Percentiles rank a stretch among this genome's conserved stretches.
phyloP scores from a whole-genome alignment of 2,797 vertebrate genomes.

The Thamnophis elegans region DNA sequence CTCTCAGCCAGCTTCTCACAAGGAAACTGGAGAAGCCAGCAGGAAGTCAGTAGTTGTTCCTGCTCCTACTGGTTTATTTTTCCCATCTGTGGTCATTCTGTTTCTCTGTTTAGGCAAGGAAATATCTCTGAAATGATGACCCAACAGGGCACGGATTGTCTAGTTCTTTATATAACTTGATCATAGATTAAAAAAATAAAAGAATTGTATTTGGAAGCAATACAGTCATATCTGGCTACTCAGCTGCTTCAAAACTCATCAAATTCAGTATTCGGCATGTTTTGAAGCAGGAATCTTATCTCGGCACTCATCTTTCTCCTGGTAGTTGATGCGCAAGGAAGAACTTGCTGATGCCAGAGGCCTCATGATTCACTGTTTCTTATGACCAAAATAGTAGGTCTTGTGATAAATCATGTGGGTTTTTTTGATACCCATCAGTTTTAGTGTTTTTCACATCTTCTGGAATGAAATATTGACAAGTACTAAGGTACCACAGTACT shows the following conservation, averaged over 20 bases:
- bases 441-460: not conserved
- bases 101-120: not conserved
- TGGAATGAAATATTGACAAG: not conserved
- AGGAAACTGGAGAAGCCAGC: not conserved
- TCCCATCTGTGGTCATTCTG: not conserved
- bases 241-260: not conserved
- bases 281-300: not conserved
- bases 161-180: not conserved
- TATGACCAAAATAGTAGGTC: not conserved
- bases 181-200: not conserved
- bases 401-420: not conserved
- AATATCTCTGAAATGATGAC: not conserved
- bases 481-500: not conserved
- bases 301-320: not conserved
- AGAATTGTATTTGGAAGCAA: not conserved
- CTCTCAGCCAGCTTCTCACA: not conserved
- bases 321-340: not conserved
- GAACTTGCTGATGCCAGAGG: not conserved
- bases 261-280: not conserved
- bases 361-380: not conserved
- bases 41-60: not conserved
- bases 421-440: not conserved
- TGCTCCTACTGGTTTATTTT: not conserved
- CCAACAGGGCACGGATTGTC: not conserved
- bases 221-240: not conserved